These are phyloP conservation scores for Pseudoatta argentina DNA, from an alignment of 1,140 invertebrate species.

Conservation along the genomic window DNA sequence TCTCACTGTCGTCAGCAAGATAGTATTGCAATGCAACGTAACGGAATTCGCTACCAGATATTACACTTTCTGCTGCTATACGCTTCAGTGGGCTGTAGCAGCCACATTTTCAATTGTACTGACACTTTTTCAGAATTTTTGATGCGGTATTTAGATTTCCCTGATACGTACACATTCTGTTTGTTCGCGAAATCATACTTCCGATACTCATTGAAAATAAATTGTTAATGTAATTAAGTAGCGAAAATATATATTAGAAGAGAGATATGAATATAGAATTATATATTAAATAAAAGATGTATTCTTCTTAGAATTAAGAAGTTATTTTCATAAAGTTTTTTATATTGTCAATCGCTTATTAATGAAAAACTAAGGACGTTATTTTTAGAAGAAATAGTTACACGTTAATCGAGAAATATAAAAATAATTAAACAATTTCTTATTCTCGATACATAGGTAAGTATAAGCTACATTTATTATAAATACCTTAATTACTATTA, in stretches of 20 bases:
- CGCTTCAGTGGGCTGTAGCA: conserved; percentile 50
- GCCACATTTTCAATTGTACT: conserved; percentile 53
- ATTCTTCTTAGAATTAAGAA: neutral
- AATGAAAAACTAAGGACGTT: neutral
- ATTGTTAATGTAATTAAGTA: conserved; percentile 22
- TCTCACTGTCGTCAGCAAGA: conserved; percentile 17
- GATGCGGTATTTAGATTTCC: conserved; percentile 18
- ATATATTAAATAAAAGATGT: neutral
- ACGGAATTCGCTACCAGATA: conserved; percentile 41
- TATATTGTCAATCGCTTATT: neutral
- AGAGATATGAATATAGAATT: neutral
- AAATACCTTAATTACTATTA: neutral
- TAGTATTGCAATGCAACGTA: conserved; percentile 17
- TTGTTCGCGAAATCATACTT: neutral
- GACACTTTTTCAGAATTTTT: conserved; percentile 47
- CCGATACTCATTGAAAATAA: conserved; percentile 5
- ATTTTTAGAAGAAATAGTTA: neutral
- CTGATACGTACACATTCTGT: conserved; percentile 1
- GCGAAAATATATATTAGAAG: neutral
- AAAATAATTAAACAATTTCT: neutral
- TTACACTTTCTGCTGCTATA: conserved; percentile 53
- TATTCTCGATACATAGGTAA: neutral
- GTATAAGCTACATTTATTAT: neutral
- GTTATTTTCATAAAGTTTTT: neutral
- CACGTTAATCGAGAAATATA: neutral